These are phyloP conservation scores for Hiodon tergisus DNA, from an alignment of 2,113 vertebrate genomes.

Conservation along the genomic window DNA sequence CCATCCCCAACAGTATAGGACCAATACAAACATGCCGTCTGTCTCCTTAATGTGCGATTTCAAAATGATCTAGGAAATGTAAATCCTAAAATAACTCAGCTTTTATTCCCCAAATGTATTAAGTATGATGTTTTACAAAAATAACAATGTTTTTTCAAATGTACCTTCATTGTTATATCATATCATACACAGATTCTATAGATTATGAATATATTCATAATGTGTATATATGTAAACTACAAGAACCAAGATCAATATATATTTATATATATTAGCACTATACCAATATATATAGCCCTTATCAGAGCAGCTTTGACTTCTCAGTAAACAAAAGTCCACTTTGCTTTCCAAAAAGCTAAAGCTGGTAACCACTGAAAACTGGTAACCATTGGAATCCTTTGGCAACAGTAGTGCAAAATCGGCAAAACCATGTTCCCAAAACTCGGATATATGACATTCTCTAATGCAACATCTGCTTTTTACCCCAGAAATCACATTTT, in stretches of 20 bases:
- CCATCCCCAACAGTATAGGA: not conserved
- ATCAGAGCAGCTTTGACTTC: not conserved
- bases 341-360: not conserved
- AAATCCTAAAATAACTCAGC: not conserved
- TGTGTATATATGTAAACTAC: slow-evolving; percentile 1
- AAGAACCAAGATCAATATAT: not conserved
- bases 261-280: slow-evolving; percentile 2
- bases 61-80: not conserved
- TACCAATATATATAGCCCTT: not conserved
- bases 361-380: not conserved
- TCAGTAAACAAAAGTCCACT: not conserved
- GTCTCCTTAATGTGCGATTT: not conserved
- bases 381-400: not conserved
- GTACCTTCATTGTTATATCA: too few relatives aligned
- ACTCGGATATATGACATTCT: not conserved
- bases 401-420: not conserved
- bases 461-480: too few relatives aligned
- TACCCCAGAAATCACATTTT: too few relatives aligned
- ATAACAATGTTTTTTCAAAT: not conserved
- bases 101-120: not conserved
- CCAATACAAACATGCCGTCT: not conserved
- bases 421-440: not conserved
- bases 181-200: too few relatives aligned
- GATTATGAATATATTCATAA: not conserved
- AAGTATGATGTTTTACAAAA: not conserved